Percentiles rank a stretch among this genome's conserved stretches.
These are phyloP conservation scores for Conchocele bisecta DNA, from an alignment of 2,888 invertebrate species.

Conservation along the genomic window DNA sequence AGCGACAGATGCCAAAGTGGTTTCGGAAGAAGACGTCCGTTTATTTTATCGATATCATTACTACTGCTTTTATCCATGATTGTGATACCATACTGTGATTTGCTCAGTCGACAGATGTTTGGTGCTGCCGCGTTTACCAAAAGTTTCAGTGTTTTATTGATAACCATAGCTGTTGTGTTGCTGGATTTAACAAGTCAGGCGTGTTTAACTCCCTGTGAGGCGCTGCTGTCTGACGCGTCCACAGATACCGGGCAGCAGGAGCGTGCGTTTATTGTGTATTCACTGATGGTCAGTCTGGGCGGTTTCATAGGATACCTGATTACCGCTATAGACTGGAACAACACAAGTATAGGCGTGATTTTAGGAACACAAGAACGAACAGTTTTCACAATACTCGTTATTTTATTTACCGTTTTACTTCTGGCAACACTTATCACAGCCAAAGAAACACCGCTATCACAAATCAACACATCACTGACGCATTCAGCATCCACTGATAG, in stretches of 20 bases:
- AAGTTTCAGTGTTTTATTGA: conserved; percentile 63
- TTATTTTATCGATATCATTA: conserved; percentile 82
- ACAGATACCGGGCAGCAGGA: conserved; percentile 95
- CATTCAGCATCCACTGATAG: neutral
- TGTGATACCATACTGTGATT: conserved; percentile 81
- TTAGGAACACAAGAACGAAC: conserved; percentile 95
- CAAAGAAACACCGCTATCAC: conserved; percentile 90
- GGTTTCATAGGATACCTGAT: conserved; percentile 95
- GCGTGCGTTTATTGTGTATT: conserved; percentile 95
- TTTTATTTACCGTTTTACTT: conserved; percentile 93
- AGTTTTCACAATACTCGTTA: conserved; percentile 94
- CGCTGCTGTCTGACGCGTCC: conserved; percentile 95
- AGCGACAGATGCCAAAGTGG: conserved; percentile 82
- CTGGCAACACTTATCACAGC: conserved; percentile 93
- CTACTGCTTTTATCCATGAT: conserved; percentile 81
- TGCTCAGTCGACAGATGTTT: conserved; percentile 64
- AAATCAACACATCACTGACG: neutral
- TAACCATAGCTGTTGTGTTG: conserved; percentile 91
- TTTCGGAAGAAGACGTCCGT: conserved; percentile 83
- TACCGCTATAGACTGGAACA: conserved; percentile 93
- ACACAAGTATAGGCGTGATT: conserved; percentile 85
- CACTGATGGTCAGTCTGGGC: conserved; percentile 97
- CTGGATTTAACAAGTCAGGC: conserved; percentile 98
- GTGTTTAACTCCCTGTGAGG: conserved; percentile 96
- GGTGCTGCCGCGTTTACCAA: conserved; percentile 62